phyloP scores from a whole-genome alignment of 2,888 invertebrate genomes.

The Melanostoma mellinum region DNA sequence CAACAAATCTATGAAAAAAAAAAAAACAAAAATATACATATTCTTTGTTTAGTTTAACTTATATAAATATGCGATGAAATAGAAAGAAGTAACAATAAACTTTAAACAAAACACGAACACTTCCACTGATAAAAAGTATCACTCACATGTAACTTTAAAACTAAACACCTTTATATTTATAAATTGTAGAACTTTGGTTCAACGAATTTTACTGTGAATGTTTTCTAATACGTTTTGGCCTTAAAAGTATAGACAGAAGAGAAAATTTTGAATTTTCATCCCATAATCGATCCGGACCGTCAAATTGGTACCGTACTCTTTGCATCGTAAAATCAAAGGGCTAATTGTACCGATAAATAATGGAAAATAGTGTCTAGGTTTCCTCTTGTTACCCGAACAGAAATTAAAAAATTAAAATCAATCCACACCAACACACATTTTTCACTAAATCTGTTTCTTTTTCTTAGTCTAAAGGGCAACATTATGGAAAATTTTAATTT shows the following conservation, averaged over 20 bases:
- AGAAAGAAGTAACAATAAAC: conserved; percentile 6
- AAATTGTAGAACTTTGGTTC: conserved; percentile 47
- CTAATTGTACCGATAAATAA: neutral
- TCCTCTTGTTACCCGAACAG: conserved; percentile 40
- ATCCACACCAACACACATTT: conserved; percentile 34
- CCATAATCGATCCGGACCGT: conserved; percentile 12
- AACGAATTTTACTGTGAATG: conserved; percentile 18
- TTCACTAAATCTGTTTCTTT: conserved; percentile 57
- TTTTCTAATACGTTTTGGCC: conserved; percentile 43
- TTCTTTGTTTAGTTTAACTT: conserved; percentile 57
- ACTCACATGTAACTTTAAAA: neutral
- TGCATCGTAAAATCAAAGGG: neutral
- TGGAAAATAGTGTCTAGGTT: conserved; percentile 40
- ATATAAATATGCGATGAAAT: conserved; percentile 48
- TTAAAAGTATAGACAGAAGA: conserved; percentile 35
- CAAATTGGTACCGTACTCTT: conserved; percentile 12
- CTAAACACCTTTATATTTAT: conserved; percentile 40
- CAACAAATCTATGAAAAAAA: conserved; percentile 44
- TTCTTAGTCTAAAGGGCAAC: conserved; percentile 42
- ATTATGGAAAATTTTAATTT: conserved; percentile 61
- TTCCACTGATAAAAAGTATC: conserved; percentile 54
- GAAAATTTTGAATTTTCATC: neutral
- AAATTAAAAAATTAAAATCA: conserved; percentile 10
- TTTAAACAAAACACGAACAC: conserved; percentile 45
- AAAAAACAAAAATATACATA: conserved; percentile 46